Percentiles rank a stretch among this genome's conserved stretches.
These are phyloP conservation scores for Microctenopoma stevenorrisi DNA, from an alignment of 2,797 vertebrate species.

Conservation along the genomic window DNA sequence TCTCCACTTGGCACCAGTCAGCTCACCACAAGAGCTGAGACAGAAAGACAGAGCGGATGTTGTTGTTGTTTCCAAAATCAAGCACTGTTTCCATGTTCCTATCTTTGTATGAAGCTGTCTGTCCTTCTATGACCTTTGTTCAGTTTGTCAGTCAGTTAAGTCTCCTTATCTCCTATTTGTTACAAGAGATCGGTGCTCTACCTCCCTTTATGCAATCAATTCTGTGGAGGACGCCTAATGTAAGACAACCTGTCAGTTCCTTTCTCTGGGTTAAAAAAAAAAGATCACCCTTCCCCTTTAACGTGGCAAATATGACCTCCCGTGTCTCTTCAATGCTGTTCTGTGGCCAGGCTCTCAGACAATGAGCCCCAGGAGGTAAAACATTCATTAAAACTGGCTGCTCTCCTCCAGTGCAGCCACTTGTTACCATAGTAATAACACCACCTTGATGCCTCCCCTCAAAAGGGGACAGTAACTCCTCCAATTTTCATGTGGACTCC, in stretches of 20 bases:
- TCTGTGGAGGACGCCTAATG: conserved; percentile 24
- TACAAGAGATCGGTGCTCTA: conserved; percentile 33
- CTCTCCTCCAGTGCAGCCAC: conserved; percentile 57
- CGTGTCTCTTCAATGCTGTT: conserved; percentile 37
- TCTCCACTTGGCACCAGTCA: conserved; percentile 83
- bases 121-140: conserved; percentile 49
- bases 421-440: conserved; percentile 59
- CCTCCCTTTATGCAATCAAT: conserved; percentile 32
- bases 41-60: conserved; percentile 71
- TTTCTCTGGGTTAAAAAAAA: conserved; percentile 41
- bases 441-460: conserved; percentile 27
- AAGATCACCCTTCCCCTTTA: conserved; percentile 28
- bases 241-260: conserved; percentile 38
- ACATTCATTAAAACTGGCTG: conserved; percentile 80
- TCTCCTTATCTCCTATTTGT: conserved; percentile 42
- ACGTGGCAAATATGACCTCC: conserved; percentile 57
- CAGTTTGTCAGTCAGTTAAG: conserved; percentile 71
- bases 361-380: conserved; percentile 79
- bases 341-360: conserved; percentile 54
- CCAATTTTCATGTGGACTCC: conserved; percentile 92
- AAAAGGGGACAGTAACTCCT: conserved; percentile 26
- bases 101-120: conserved; percentile 83
- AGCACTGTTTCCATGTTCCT: conserved; percentile 57
- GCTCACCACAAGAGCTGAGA: conserved; percentile 77
- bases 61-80: conserved; percentile 63